Percentiles rank a stretch among this genome's conserved stretches.
These are phyloP conservation scores for Aspidiotus rigidus DNA, from an alignment of 2,888 invertebrate genomes.

Conservation along the genomic window DNA sequence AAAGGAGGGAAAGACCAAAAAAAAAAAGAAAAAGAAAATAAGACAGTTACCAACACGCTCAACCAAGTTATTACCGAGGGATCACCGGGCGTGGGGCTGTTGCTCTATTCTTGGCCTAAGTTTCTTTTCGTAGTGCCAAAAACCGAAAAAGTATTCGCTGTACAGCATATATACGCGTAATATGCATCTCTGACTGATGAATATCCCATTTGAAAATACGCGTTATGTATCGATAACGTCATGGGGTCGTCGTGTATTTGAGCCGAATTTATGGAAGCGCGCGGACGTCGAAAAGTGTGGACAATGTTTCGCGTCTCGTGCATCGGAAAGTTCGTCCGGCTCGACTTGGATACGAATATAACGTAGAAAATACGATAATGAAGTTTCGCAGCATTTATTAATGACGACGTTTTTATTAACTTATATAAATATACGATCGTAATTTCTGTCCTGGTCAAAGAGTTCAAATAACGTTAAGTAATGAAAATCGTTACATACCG, in stretches of 20 bases:
- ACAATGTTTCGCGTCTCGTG: too few species aligned
- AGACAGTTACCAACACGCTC: background rate
- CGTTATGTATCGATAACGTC: constrained; percentile 18
- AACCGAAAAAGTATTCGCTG: constrained; percentile 23
- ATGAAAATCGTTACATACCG: too few species aligned
- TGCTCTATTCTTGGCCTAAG: constrained; percentile 32
- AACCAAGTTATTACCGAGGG: background rate
- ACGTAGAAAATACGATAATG: too few species aligned
- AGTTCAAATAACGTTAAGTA: too few species aligned
- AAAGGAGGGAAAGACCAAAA: background rate
- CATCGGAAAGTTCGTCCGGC: too few species aligned
- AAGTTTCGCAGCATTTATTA: too few species aligned
- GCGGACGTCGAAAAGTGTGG: too few species aligned
- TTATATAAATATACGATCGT: too few species aligned
- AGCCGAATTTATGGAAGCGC: too few species aligned
- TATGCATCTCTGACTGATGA: constrained; percentile 21
- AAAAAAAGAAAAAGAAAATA: constrained; percentile 9
- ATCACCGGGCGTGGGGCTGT: background rate
- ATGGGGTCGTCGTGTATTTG: background rate
- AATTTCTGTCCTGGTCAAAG: too few species aligned
- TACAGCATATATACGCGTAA: background rate
- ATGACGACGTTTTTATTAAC: too few species aligned
- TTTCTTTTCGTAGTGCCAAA: constrained; percentile 23
- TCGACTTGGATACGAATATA: too few species aligned
- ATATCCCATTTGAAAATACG: background rate